Evolutionary conservation across 2,888 invertebrate species (phyloP), one percentile per base, ranked within the genome.

Genomic region (Andrena dorsata): DNA sequence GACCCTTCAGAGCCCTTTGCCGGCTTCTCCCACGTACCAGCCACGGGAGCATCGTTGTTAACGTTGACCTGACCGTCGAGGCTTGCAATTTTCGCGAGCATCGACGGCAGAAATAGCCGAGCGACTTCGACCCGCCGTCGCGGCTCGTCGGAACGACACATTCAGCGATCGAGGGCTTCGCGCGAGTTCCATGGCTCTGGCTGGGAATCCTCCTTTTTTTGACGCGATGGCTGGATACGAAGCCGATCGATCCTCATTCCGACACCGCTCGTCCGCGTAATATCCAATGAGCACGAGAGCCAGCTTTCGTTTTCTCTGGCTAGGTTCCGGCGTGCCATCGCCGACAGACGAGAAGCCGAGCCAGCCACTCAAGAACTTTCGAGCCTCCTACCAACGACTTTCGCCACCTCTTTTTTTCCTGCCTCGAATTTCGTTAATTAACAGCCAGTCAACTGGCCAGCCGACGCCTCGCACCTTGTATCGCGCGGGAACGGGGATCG

Each of bases 191-290:
- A 68, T 13, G 51, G 23, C 16, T 32, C 49, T 16, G 53, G 32
- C 53, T 28, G 51, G 16, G 51, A 56, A 56, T 56, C 73, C n/a
- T 28, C n/a, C 5, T 53, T 23, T 70, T 60, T 35, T 47, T 64
- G 53, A 53, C 51, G 30, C 26, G 61, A 61, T 70, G 60, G 32
- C 58, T 76, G 41, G 85, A 53, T 64, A 78, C 72, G 49, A 41
- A 75, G 65, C 79, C 76, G 72, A 91, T 92, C 92, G 91, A 92
- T 92, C 91, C 90, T 90, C 89, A 90, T 92, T 91, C 86, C 90
- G 84, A 80, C 84, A 66, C 76, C 76, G 83, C 84, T 84, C 86
- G 82, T 70, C 75, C 80, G 71, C 84, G 86, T 92, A 92, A 92
- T 92, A 89, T 88, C 91, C 87, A 85, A 84, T 85, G 88, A 88